phyloP scores from a whole-genome alignment of 2,888 invertebrate genomes.

The Drosophila mayaguana region DNA sequence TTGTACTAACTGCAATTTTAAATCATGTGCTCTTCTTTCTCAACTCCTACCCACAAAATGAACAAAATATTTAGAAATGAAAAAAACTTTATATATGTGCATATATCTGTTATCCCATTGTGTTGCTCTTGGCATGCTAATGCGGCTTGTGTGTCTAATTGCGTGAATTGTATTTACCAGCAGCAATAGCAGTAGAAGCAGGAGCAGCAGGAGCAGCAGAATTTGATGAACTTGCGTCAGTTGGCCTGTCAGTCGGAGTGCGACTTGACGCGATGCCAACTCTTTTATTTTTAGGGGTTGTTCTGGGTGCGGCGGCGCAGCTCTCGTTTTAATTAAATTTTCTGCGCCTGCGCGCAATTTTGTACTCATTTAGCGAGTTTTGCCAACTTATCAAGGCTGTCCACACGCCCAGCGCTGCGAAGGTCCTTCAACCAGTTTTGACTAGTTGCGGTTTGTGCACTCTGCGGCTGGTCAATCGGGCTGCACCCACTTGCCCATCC shows the following conservation, averaged over 20 bases:
- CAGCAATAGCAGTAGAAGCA: constrained; percentile 25
- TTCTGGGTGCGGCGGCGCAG: constrained; percentile 6
- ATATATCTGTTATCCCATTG: constrained; percentile 35
- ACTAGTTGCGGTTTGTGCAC: constrained; percentile 37
- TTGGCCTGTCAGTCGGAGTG: constrained; percentile 33
- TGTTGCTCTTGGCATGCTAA: constrained; percentile 60
- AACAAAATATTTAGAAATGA: constrained; percentile 35
- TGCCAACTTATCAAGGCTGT: constrained; percentile 31
- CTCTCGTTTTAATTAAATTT: constrained; percentile 75
- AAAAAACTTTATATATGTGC: constrained; percentile 8
- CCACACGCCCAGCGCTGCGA: constrained; percentile 39
- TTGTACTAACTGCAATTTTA: background rate
- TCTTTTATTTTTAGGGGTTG: constrained; percentile 34
- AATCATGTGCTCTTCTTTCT: background rate
- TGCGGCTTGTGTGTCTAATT: constrained; percentile 74
- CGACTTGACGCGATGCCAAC: constrained; percentile 23
- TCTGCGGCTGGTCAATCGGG: constrained; percentile 25
- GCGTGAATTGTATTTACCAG: constrained; percentile 53
- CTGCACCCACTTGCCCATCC: constrained; percentile 16
- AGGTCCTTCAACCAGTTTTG: constrained; percentile 41
- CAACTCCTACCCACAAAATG: constrained; percentile 1
- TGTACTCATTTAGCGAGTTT: constrained; percentile 61
- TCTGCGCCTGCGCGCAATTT: constrained; percentile 77
- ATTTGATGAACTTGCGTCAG: constrained; percentile 80
- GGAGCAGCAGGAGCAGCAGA: constrained; percentile 30